These are phyloP conservation scores for Hemicordylus capensis DNA, from an alignment of 2,113 vertebrate species.

Conservation along the genomic window DNA sequence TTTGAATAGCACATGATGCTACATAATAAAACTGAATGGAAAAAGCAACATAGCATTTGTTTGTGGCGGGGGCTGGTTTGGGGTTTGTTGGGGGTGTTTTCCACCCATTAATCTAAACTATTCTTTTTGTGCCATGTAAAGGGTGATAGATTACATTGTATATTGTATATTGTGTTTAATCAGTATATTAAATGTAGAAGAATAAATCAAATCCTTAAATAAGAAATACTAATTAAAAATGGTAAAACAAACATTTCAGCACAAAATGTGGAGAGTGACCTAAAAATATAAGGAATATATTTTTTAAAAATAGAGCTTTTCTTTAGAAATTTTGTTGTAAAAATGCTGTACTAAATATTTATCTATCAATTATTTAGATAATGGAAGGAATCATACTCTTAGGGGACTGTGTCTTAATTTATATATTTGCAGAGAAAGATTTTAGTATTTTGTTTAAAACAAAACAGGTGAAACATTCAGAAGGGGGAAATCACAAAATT, in stretches of 20 bases:
- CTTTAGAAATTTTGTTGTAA: background rate
- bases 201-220: background rate
- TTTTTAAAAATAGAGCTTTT: background rate
- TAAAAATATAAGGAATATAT: rapidly evolving
- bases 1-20: background rate
- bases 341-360: rapidly evolving
- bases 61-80: no score
- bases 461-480: background rate
- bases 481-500: background rate
- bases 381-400: background rate
- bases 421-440: background rate
- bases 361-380: background rate
- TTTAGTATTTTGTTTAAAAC: background rate
- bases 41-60: background rate
- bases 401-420: no score
- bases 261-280: background rate
- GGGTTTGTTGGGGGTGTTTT: background rate
- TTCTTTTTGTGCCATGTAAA: background rate
- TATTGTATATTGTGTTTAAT: rapidly evolving
- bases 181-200: background rate
- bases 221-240: background rate
- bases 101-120: slow-evolving; percentile 1
- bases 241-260: background rate
- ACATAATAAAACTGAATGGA: background rate
- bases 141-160: background rate